phyloP scores from a whole-genome alignment of 1,140 invertebrate species.

The Arctopsyche grandis region DNA sequence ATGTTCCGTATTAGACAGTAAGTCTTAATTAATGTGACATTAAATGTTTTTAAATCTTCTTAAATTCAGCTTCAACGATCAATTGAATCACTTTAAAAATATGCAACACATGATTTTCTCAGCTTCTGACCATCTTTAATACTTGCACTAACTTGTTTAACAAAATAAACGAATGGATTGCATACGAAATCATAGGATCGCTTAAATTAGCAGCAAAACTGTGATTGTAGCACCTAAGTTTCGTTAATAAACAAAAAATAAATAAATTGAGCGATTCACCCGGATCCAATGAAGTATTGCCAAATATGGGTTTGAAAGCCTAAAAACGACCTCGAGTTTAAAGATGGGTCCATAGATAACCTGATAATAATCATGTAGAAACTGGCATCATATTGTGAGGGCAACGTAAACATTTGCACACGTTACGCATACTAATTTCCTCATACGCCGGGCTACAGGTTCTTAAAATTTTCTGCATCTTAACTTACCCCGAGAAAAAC shows the following conservation, averaged over 20 bases:
- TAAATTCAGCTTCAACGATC: conserved; percentile 28
- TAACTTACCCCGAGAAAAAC: background rate
- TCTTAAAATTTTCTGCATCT: background rate
- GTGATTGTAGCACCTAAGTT: no score
- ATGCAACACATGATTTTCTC: background rate
- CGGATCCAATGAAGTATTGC: background rate
- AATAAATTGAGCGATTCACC: no score
- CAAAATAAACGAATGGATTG: no score
- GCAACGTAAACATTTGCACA: conserved; percentile 43
- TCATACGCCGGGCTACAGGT: background rate
- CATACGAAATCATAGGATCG: no score
- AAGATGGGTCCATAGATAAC: conserved; percentile 31
- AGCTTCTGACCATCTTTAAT: no score
- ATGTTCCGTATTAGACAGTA: conserved; percentile 41
- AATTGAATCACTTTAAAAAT: conserved; percentile 8
- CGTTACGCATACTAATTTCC: conserved; percentile 25
- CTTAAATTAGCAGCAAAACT: no score
- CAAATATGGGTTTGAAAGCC: background rate
- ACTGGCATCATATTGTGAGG: conserved; percentile 21
- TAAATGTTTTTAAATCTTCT: conserved; percentile 48
- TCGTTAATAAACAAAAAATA: no score
- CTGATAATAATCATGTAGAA: conserved; percentile 33
- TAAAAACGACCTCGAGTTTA: background rate
- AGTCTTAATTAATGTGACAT: conserved; percentile 52
- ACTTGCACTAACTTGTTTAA: no score